Conservation (phyloP, 2,113 vertebrate species). For the Pholis gunnellus region DNA sequence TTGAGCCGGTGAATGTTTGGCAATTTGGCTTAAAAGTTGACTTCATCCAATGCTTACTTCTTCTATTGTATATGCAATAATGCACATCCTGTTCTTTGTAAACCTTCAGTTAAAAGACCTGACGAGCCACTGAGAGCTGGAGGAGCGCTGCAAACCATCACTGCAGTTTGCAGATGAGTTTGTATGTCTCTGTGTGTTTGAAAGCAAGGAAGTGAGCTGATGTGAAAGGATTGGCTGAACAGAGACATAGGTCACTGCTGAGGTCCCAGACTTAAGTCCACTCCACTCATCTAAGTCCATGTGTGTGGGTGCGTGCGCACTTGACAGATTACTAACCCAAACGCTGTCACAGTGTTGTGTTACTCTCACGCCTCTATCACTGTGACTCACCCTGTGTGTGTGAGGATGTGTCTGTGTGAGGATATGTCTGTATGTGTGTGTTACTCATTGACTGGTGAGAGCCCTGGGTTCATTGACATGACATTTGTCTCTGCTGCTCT, state of each 20-base stretch:
- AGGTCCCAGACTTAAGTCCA: slow-evolving; percentile 55
- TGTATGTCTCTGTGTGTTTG: background rate
- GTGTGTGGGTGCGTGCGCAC: background rate
- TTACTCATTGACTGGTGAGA: slow-evolving; percentile 73
- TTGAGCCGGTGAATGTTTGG: background rate
- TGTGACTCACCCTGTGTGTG: slow-evolving; percentile 58
- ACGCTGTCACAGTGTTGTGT: slow-evolving; percentile 61
- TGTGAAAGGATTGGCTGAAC: slow-evolving; percentile 51
- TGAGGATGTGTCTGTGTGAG: slow-evolving; percentile 24
- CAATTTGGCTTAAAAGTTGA: background rate
- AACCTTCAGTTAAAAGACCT: slow-evolving; percentile 9
- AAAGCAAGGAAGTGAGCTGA: slow-evolving; percentile 31
- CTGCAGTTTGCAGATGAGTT: slow-evolving; percentile 2
- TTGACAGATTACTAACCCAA: slow-evolving; percentile 70
- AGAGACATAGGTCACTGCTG: slow-evolving; percentile 64
- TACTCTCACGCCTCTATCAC: slow-evolving; percentile 66
- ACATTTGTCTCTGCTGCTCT: slow-evolving; percentile 62
- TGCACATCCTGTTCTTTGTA: background rate
- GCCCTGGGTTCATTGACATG: slow-evolving; percentile 66
- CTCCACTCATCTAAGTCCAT: slow-evolving; percentile 35
- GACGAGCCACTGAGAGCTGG: slow-evolving; percentile 7
- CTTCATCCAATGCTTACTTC: background rate
- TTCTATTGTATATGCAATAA: background rate
- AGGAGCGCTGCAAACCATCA: background rate
- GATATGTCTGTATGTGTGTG: slow-evolving; percentile 30